phyloP scores from a whole-genome alignment of 2,797 vertebrate species.

The Myiotriccus ornatus region DNA sequence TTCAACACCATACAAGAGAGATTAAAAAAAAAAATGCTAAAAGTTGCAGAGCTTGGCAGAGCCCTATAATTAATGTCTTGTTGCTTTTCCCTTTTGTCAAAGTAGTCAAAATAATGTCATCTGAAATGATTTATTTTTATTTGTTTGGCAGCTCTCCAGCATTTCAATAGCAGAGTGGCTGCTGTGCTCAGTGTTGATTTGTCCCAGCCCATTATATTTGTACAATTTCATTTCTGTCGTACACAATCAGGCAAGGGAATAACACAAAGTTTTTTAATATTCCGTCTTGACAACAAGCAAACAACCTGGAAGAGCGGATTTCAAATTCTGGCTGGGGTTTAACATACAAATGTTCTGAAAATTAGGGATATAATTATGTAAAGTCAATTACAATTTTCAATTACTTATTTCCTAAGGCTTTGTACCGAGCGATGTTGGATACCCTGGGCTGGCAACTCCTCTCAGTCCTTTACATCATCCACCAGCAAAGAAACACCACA shows the following conservation, averaged over 20 bases:
- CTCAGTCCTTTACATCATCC: neutral
- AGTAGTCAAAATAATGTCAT: slow-evolving; percentile 12
- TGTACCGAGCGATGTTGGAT: neutral
- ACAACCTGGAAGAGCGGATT: neutral
- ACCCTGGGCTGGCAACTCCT: neutral
- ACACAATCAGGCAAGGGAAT: neutral
- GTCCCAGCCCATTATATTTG: neutral
- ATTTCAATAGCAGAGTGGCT: neutral
- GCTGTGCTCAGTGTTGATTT: neutral
- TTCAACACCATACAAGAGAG: neutral
- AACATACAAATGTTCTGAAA: slow-evolving; percentile 33
- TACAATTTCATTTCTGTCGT: neutral
- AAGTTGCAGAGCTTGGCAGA: neutral
- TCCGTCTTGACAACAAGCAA: slow-evolving; percentile 9
- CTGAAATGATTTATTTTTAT: neutral
- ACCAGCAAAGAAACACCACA: neutral
- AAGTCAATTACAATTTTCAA: slow-evolving; percentile 46
- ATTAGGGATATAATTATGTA: slow-evolving; percentile 37
- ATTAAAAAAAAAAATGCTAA: neutral
- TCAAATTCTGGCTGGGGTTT: slow-evolving; percentile 26
- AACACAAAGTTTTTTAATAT: slow-evolving; percentile 31
- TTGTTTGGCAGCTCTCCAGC: slow-evolving; percentile 25
- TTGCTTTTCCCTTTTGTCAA: neutral
- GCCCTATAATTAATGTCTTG: neutral
- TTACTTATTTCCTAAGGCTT: slow-evolving; percentile 38